Evolutionary conservation across 2,113 vertebrate species (phyloP).

Genomic region (Rhadina sibilatrix): DNA sequence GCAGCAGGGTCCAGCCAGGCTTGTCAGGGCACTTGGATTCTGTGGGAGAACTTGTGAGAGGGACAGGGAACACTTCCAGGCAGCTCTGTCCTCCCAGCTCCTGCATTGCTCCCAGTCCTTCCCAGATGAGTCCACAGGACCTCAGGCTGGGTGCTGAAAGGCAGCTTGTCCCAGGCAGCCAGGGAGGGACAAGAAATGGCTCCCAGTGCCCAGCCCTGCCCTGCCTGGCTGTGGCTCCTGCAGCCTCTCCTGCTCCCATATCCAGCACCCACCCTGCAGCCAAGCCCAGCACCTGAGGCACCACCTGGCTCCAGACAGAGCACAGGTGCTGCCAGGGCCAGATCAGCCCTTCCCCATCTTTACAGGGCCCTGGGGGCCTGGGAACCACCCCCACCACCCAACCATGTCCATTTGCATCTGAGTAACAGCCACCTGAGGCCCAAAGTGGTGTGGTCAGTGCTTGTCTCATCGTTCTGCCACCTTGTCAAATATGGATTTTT

Average conservation of each 20-base stretch:
- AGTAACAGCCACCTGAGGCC: not conserved
- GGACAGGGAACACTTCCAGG: not conserved
- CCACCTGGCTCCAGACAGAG: not conserved
- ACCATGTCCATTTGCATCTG: not conserved
- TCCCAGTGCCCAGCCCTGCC: not conserved
- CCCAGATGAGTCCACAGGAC: not conserved
- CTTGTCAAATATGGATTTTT: not conserved
- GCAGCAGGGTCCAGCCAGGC: not conserved
- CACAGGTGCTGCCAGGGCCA: fast-evolving
- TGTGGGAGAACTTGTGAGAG: not conserved
- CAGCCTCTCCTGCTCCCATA: not conserved
- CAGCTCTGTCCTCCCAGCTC: not conserved
- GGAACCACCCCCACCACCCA: not conserved
- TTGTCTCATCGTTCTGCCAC: not conserved
- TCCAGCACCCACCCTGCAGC: not conserved
- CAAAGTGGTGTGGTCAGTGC: not conserved
- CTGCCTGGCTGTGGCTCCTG: not conserved
- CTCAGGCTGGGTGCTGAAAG: not conserved
- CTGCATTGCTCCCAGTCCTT: not conserved
- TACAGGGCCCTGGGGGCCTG: not conserved
- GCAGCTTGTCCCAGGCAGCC: not conserved
- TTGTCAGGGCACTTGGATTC: not conserved
- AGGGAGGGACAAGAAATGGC: fast-evolving
- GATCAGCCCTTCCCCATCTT: not conserved
- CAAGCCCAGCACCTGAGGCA: not conserved